phyloP scores from a whole-genome alignment of 2,888 invertebrate species.

The Andricus curvator region DNA sequence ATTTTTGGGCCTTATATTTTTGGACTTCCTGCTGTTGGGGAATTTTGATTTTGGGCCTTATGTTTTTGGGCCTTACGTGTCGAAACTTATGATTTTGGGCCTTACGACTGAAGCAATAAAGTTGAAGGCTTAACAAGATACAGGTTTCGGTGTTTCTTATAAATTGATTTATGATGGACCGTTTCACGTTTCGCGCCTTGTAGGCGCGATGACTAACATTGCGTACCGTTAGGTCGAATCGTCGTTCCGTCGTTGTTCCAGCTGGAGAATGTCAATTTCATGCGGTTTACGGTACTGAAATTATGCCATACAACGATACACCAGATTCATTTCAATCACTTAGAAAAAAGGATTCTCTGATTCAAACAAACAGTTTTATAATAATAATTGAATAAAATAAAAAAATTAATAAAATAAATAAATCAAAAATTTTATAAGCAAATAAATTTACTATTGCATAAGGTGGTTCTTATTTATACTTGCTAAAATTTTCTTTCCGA shows the following conservation, averaged over 20 bases:
- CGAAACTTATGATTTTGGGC: no score
- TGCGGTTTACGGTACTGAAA: conserved; percentile 75
- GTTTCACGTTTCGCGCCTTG: conserved; percentile 58
- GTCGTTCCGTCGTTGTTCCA: conserved; percentile 69
- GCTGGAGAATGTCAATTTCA: conserved; percentile 75
- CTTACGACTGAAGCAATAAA: no score
- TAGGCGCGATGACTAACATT: conserved; percentile 71
- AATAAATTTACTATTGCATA: no score
- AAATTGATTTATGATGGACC: conserved; percentile 46
- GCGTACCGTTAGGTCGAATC: conserved; percentile 75
- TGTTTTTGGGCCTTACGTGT: no score
- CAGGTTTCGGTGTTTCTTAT: background rate
- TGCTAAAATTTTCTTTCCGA: no score
- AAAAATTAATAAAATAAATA: no score
- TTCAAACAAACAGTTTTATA: background rate
- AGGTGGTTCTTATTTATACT: no score
- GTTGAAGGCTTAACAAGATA: background rate
- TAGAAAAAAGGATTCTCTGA: background rate
- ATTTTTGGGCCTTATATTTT: no score
- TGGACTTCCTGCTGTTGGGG: no score
- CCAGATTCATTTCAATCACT: conserved; percentile 58
- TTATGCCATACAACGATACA: conserved; percentile 66
- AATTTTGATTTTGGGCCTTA: no score
- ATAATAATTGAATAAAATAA: background rate
- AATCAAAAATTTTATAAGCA: no score